Base-by-base conservation (phyloP, 1,140 invertebrate species). In the Vanessa atalanta region DNA sequence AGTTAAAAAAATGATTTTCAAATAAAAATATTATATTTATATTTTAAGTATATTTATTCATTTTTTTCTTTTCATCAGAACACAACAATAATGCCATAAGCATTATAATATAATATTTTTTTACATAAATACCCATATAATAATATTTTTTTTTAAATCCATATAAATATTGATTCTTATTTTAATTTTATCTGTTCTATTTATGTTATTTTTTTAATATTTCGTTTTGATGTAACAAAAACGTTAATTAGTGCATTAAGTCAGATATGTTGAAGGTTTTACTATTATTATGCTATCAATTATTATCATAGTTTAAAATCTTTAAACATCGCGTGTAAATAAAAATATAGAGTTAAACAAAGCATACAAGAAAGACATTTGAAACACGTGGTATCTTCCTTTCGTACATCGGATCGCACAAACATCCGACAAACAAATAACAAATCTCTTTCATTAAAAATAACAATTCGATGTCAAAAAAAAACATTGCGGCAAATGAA, bases 381-480 rank as follows among this genome's bases (percentile, higher is more conserved):
- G 47, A 85, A 82, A 78, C 79, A 85, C 79, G 83, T 77, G 79
- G 68, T 50, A 20, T 79, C 75, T 84, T 86, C 82, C 84, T 85
- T 77, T 76, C 71, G 70, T 68, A 68, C 69, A 74, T 63, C 68
- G 86, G 82, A 80, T 86, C 83, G 83, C 77, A 69, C 69, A 88
- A 89, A 90, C 85, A 88, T 88, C 87, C 87, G 87, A 85, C 69
- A 73, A 69, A 81, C 78, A 73, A 75, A 72, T 69, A 72, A 72
- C 63, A 72, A 50, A 16, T 50, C 60, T 23, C 12, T 20, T 67
- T 55, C 23, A 12, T 31, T 23, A 48, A 60, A 60, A 65, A 43
- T 9, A 43, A 43, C 9, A 43, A 11, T 43, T 43, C 37, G 37
- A 43, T 5, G 6, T 43, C 0, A 43, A 43, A 43, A 43, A 11